Percentiles rank a stretch among this genome's conserved stretches.
Conservation (phyloP, 1,140 invertebrate genomes). For the Vanessa atalanta region DNA sequence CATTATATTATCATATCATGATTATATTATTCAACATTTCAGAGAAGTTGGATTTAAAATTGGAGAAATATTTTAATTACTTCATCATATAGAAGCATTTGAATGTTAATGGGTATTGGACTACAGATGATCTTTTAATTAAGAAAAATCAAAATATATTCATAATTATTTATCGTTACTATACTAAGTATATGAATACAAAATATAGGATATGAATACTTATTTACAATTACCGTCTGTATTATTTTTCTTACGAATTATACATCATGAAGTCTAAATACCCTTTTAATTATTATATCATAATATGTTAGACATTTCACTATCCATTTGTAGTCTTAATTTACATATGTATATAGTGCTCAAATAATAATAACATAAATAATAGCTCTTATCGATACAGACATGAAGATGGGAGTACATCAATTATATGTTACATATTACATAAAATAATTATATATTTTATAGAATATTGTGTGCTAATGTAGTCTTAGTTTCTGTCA, state of each 20-base stretch:
- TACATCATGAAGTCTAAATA: background rate
- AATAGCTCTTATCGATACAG: background rate
- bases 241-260: background rate
- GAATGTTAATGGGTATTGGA: background rate
- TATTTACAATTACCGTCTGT: background rate
- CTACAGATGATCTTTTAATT: background rate
- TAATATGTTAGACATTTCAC: conserved; percentile 6
- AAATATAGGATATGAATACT: background rate
- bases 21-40: conserved; percentile 15
- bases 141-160: background rate
- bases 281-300: conserved; percentile 2
- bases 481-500: conserved; percentile 23
- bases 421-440: background rate
- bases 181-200: too few species aligned
- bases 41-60: background rate
- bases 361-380: conserved; percentile 8
- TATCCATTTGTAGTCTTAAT: background rate
- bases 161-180: background rate
- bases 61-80: background rate
- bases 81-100: background rate
- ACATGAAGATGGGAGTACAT: background rate
- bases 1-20: conserved; percentile 46
- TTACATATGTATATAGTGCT: conserved; percentile 11
- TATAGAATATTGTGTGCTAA: conserved; percentile 18
- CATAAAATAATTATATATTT: background rate